These are phyloP conservation scores for Psittacara wagleri DNA, from an alignment of 2,113 vertebrate species.

Conservation along the genomic window DNA sequence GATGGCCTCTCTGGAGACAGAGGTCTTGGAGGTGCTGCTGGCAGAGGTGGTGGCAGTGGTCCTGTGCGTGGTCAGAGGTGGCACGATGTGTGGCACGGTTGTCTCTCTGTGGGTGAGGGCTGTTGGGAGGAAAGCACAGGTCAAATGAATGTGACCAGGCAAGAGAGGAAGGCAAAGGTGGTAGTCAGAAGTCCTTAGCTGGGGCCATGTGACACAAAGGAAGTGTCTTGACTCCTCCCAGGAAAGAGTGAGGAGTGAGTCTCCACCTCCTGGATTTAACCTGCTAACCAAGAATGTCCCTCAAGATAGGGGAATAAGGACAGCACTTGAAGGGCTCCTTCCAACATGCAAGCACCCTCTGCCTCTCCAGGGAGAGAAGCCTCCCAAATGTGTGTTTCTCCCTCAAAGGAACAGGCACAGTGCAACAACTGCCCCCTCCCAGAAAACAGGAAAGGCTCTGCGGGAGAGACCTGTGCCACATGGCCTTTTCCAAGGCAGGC, in stretches of 20 bases:
- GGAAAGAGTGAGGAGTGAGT: background rate
- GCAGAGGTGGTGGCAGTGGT: background rate
- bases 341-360: background rate
- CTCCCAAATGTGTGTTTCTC: no score
- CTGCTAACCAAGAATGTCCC: background rate
- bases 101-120: background rate
- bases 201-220: background rate
- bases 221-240: background rate
- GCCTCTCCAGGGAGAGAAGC: background rate
- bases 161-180: no score
- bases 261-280: background rate
- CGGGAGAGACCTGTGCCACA: background rate
- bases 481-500: no score
- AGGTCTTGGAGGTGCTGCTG: background rate
- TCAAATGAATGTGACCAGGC: rapidly evolving
- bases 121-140: background rate
- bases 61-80: background rate
- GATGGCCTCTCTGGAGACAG: background rate
- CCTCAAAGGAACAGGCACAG: background rate
- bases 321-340: no score
- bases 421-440: background rate
- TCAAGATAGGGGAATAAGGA: background rate
- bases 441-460: background rate
- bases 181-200: background rate
- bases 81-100: background rate